These are phyloP conservation scores for Poecilobothrus nobilitatus DNA, from an alignment of 2,888 invertebrate species.

Conservation along the genomic window DNA sequence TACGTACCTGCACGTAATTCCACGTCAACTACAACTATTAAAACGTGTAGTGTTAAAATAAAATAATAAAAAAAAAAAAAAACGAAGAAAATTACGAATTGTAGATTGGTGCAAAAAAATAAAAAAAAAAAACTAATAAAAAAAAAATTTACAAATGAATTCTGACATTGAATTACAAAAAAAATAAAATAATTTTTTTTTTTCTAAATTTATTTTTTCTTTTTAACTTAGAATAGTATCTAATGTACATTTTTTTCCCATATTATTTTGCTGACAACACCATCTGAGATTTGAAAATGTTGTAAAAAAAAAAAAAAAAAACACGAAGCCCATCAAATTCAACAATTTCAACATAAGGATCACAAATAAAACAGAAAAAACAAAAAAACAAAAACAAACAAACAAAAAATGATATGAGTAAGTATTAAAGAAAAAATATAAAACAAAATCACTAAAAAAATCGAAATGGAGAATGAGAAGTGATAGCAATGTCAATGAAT, in stretches of 20 bases:
- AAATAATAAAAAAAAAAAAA: neutral
- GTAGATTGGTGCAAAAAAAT: neutral
- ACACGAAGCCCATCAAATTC: neutral
- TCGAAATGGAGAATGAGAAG: neutral
- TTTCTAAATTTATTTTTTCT: too few relatives aligned
- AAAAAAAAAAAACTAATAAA: neutral
- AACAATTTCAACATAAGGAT: neutral
- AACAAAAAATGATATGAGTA: neutral
- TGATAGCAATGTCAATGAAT: neutral
- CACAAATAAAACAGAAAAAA: neutral
- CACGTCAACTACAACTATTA: neutral
- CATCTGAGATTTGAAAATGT: conserved; percentile 1
- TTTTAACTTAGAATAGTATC: too few relatives aligned
- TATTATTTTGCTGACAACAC: neutral
- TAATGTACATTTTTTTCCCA: neutral
- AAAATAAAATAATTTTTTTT: too few relatives aligned
- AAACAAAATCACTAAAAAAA: too few relatives aligned
- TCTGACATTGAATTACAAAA: neutral
- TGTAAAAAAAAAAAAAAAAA: neutral
- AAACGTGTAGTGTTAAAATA: neutral
- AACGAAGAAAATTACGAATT: too few relatives aligned
- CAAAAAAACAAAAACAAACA: neutral
- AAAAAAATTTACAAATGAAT: neutral
- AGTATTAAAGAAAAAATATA: too few relatives aligned
- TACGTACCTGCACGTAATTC: neutral